A percentile compares a stretch with the other conserved stretches of the same genome.
These are phyloP conservation scores for Heteractis magnifica DNA, from an alignment of 92 coral and sea anemone species.

Conservation along the genomic window DNA sequence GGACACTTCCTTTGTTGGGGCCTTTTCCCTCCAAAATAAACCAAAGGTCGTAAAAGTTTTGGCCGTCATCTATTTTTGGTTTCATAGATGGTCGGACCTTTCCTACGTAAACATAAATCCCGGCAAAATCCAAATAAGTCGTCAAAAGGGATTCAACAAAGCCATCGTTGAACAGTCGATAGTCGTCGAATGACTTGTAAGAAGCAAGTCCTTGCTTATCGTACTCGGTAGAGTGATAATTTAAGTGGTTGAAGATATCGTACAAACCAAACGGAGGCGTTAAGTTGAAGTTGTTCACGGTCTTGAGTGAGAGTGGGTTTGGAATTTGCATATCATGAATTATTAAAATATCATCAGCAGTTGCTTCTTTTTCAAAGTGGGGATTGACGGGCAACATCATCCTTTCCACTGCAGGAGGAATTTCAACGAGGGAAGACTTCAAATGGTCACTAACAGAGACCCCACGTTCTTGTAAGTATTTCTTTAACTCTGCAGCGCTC, in stretches of 20 bases:
- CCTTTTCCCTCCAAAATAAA: constrained; percentile 52
- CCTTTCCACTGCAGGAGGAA: constrained; percentile 29
- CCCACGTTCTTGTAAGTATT: constrained; percentile 35
- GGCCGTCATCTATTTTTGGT: constrained; percentile 46
- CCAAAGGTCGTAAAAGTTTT: constrained; percentile 46
- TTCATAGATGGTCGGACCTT: constrained; percentile 52
- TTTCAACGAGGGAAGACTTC: constrained; percentile 32
- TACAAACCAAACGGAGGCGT: constrained; percentile 61
- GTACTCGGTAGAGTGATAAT: too few relatives aligned
- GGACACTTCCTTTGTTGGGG: constrained; percentile 49
- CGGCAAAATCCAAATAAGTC: constrained; percentile 46
- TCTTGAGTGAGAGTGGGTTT: constrained; percentile 45
- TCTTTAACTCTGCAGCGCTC: constrained; percentile 18
- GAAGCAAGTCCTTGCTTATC: constrained; percentile 67
- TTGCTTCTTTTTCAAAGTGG: constrained; percentile 15
- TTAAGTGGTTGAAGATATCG: constrained; percentile 55
- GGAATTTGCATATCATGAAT: constrained; percentile 47
- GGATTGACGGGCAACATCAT: constrained; percentile 38
- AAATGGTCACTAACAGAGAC: constrained; percentile 27
- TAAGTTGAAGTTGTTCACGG: constrained; percentile 49
- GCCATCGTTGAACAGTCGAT: constrained; percentile 57
- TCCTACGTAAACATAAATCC: constrained; percentile 61
- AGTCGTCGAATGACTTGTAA: constrained; percentile 66
- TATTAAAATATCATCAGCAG: constrained; percentile 8
- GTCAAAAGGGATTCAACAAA: constrained; percentile 61